phyloP scores from a whole-genome alignment of 2,888 invertebrate species.

The Perizoma flavofasciatum region DNA sequence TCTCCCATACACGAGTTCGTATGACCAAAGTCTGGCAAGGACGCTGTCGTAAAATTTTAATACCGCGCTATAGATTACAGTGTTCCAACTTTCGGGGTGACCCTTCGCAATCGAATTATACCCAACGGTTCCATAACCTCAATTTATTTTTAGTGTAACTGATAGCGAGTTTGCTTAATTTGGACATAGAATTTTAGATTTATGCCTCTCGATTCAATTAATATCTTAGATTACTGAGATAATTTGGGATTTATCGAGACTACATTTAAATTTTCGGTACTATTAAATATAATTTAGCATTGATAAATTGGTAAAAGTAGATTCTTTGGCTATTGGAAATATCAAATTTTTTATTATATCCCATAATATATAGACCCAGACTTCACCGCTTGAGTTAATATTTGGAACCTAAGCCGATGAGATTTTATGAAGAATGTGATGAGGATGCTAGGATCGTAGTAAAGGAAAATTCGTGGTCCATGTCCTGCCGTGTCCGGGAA shows the following conservation, averaged over 20 bases:
- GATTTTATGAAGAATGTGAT: too few relatives aligned
- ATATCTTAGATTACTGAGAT: neutral
- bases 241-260: constrained; percentile 4
- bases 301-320: too few relatives aligned
- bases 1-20: constrained; percentile 3
- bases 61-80: constrained; percentile 34
- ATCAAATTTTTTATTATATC: too few relatives aligned
- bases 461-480: too few relatives aligned
- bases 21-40: neutral
- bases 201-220: constrained; percentile 23
- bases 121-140: constrained; percentile 38
- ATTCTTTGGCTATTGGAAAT: too few relatives aligned
- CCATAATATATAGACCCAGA: too few relatives aligned
- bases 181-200: constrained; percentile 34
- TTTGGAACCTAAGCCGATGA: too few relatives aligned
- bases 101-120: constrained; percentile 34
- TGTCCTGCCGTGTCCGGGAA: too few relatives aligned
- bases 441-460: too few relatives aligned
- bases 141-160: constrained; percentile 38
- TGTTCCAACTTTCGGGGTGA: constrained; percentile 36
- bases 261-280: too few relatives aligned
- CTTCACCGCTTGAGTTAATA: too few relatives aligned
- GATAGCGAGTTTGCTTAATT: constrained; percentile 36
- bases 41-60: constrained; percentile 36
- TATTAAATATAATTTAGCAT: neutral